A percentile compares a stretch with the other conserved stretches of the same genome.
Evolutionary conservation across 2,113 vertebrate genomes (phyloP).

Genomic region (Calidris pugnax): DNA sequence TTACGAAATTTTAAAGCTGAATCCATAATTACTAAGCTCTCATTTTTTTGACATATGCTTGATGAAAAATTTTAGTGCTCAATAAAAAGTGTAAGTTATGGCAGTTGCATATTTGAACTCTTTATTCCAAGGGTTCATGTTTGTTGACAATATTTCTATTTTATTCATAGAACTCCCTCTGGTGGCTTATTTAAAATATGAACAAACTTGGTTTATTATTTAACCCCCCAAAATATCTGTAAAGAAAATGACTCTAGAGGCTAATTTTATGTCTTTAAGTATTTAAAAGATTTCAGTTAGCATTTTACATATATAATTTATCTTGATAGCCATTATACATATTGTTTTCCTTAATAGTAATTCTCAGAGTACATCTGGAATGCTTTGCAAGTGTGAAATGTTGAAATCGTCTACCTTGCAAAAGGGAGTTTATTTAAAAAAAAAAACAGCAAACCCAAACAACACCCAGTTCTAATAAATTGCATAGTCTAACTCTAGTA

Average conservation of each 20-base stretch:
- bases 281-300: background rate
- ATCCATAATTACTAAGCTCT: background rate
- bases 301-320: background rate
- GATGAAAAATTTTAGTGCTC: background rate
- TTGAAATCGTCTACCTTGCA: background rate
- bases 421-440: background rate
- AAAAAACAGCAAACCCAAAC: background rate
- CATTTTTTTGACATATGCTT: background rate
- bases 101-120: background rate
- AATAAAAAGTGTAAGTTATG: background rate
- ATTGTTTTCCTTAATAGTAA: background rate
- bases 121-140: background rate
- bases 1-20: background rate
- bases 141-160: background rate
- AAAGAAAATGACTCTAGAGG: background rate
- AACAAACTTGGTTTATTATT: background rate
- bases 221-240: background rate
- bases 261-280: background rate
- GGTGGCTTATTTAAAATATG: constrained; percentile 14
- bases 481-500: background rate
- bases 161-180: constrained; percentile 49
- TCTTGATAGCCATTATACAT: background rate
- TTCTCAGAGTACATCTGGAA: background rate
- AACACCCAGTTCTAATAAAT: background rate
- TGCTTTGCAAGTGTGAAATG: background rate